These are phyloP conservation scores for Apamea epomidion DNA, from an alignment of 2,888 invertebrate species.

Conservation along the genomic window DNA sequence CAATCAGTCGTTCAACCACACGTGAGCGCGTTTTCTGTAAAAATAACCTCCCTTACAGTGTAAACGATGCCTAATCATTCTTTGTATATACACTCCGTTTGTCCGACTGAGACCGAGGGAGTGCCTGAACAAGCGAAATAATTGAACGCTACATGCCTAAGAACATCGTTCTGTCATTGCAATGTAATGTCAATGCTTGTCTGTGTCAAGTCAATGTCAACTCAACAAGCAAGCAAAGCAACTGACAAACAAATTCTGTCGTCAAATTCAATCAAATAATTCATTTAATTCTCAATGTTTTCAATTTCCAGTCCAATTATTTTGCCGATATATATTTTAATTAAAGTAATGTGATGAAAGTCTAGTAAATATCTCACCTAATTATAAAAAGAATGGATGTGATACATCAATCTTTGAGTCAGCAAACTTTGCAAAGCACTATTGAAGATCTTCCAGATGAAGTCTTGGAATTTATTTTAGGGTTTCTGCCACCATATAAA, in stretches of 20 bases:
- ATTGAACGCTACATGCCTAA: not conserved
- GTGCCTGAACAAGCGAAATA: not conserved
- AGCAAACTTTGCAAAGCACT: conserved; percentile 80
- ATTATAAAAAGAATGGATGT: conserved; percentile 79
- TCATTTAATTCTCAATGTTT: conserved; percentile 65
- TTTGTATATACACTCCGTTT: no score
- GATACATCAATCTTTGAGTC: conserved; percentile 77
- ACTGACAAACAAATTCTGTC: conserved; percentile 58
- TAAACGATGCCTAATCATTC: not conserved
- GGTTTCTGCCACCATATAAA: conserved; percentile 96
- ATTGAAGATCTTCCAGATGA: conserved; percentile 96
- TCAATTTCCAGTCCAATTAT: conserved; percentile 51
- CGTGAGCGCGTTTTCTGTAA: not conserved
- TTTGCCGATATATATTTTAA: conserved; percentile 47
- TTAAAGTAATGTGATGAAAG: conserved; percentile 63
- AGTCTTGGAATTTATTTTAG: conserved; percentile 97
- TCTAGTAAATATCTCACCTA: conserved; percentile 23
- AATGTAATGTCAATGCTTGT: not conserved
- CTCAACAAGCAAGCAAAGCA: not conserved
- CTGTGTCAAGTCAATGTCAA: conserved; percentile 1
- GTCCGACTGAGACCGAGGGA: no score
- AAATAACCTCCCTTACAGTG: not conserved
- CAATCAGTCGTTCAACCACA: not conserved
- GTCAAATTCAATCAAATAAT: conserved; percentile 61
- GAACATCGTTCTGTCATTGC: not conserved